These are phyloP conservation scores for Tauraco erythrolophus DNA, from an alignment of 2,113 vertebrate genomes.

Conservation along the genomic window DNA sequence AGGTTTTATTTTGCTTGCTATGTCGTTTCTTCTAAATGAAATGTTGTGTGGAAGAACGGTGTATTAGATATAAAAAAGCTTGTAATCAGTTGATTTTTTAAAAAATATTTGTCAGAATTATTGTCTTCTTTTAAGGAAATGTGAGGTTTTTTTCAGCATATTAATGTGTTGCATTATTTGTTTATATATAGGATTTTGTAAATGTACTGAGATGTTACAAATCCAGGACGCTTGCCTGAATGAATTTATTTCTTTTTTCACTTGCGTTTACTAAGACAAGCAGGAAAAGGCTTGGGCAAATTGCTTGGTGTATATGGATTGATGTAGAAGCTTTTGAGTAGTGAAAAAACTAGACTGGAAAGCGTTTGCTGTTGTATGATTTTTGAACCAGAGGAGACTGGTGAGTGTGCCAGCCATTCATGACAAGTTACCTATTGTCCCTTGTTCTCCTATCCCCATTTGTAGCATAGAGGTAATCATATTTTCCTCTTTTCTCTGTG, in stretches of 20 bases:
- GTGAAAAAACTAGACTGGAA: background rate
- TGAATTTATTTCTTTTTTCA: background rate
- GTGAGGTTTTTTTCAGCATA: rapidly evolving
- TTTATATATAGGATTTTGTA: background rate
- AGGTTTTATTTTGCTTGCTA: background rate
- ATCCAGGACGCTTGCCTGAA: background rate
- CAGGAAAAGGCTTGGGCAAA: background rate
- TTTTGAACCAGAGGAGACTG: background rate
- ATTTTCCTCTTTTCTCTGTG: conserved; percentile 48
- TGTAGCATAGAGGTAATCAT: conserved; percentile 7
- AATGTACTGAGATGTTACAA: background rate
- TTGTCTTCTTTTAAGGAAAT: background rate
- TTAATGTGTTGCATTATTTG: background rate
- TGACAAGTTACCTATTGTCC: conserved; percentile 13
- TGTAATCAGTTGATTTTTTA: background rate
- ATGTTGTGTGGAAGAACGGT: background rate
- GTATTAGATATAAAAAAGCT: background rate
- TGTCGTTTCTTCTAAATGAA: background rate
- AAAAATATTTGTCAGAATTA: background rate
- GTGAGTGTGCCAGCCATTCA: background rate
- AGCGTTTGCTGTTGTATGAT: background rate
- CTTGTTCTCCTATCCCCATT: conserved; percentile 19
- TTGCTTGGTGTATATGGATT: background rate
- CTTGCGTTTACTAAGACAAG: background rate
- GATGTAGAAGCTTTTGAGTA: background rate